A percentile compares a stretch with the other conserved stretches of the same genome.
Conservation (phyloP, 2,888 invertebrate species). For the Pandemis heparana region DNA sequence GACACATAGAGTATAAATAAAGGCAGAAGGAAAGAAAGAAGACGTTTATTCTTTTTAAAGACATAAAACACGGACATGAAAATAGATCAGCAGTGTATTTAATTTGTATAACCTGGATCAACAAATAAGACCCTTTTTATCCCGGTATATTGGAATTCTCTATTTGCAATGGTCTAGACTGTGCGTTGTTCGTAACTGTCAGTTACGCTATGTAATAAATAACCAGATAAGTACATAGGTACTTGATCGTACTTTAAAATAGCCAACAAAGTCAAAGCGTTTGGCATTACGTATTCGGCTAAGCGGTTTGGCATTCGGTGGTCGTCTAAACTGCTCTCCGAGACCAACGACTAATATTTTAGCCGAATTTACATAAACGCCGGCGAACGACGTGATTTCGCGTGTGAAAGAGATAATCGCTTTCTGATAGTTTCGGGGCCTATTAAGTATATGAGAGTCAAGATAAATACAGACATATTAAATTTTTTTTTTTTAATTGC, state of each 20-base stretch:
- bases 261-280: neutral
- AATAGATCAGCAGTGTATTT: too few species aligned
- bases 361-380: conserved; percentile 12
- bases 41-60: too few species aligned
- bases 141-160: too few species aligned
- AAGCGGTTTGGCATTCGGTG: neutral
- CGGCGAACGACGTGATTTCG: conserved; percentile 4
- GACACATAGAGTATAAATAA: too few species aligned
- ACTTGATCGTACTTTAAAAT: neutral
- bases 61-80: too few species aligned
- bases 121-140: too few species aligned
- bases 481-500: too few species aligned
- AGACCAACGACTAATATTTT: conserved; percentile 8
- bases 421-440: neutral
- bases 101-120: too few species aligned
- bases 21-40: too few species aligned
- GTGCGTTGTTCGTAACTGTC: too few species aligned
- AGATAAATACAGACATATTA: neutral
- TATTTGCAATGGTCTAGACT: too few species aligned
- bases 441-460: neutral
- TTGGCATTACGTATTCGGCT: neutral
- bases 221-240: neutral
- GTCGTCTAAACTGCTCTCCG: neutral
- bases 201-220: too few species aligned
- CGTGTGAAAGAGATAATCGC: conserved; percentile 15